phyloP scores from a whole-genome alignment of 2,888 invertebrate species.

The Heteromurus nitidus region DNA sequence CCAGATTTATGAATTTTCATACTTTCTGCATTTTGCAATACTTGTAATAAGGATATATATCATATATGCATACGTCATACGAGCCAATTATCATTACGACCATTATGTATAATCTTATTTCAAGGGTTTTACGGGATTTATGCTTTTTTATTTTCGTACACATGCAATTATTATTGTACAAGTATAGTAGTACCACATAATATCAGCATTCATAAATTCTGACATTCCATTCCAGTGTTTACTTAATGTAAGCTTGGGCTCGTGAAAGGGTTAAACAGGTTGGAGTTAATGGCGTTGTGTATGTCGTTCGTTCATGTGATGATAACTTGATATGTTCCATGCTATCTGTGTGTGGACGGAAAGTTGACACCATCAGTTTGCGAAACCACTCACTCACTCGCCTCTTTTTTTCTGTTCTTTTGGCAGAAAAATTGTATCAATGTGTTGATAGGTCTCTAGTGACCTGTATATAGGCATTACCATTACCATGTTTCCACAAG shows the following conservation, averaged over 20 bases:
- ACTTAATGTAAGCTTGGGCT: slow-evolving; percentile 4
- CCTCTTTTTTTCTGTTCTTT: background rate
- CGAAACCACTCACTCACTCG: slow-evolving; percentile 25
- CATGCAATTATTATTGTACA: slow-evolving; percentile 6
- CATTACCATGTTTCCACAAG: too few species aligned
- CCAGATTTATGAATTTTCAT: slow-evolving; percentile 53
- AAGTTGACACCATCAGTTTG: slow-evolving; percentile 60
- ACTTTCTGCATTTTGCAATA: slow-evolving; percentile 12
- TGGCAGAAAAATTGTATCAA: background rate
- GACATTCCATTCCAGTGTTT: slow-evolving; percentile 37
- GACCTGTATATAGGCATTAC: background rate
- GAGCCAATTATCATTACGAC: slow-evolving; percentile 25
- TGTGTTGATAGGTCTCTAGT: background rate
- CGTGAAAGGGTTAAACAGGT: background rate
- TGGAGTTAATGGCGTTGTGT: background rate
- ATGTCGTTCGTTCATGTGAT: slow-evolving; percentile 3
- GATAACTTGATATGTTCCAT: slow-evolving; percentile 60
- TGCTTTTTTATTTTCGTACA: too few species aligned
- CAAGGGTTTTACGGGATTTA: slow-evolving; percentile 23
- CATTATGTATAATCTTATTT: slow-evolving; percentile 8
- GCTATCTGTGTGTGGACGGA: too few species aligned
- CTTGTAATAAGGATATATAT: background rate
- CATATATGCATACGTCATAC: background rate
- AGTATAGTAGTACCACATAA: background rate
- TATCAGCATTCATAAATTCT: slow-evolving; percentile 26